Percentiles rank a stretch among this genome's conserved stretches.
Evolutionary conservation across 2,113 vertebrate genomes (phyloP).

Genomic region (Bothrops jararaca): DNA sequence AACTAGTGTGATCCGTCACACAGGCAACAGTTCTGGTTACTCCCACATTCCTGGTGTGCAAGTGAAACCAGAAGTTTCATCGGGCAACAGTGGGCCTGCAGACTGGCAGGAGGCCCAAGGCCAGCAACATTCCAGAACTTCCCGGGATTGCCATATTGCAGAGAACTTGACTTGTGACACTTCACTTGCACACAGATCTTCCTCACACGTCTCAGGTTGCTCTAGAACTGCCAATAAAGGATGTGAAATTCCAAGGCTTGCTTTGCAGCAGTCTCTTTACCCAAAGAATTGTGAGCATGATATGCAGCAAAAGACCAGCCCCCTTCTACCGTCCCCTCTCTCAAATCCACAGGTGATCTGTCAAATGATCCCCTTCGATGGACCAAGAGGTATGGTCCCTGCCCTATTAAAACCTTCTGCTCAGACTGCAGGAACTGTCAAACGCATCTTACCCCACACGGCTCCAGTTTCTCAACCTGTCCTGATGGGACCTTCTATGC

Average conservation of each 20-base stretch:
- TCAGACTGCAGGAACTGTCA: constrained; percentile 64
- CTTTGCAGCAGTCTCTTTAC: constrained; percentile 18
- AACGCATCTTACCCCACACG: constrained; percentile 78
- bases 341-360: constrained; percentile 80
- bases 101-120: constrained; percentile 7
- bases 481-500: constrained; percentile 79
- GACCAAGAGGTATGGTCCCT: constrained; percentile 77
- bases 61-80: constrained; percentile 16
- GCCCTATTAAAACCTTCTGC: constrained; percentile 81
- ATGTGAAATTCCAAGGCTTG: constrained; percentile 32
- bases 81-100: constrained; percentile 1
- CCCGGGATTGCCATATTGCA: constrained; percentile 9
- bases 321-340: constrained; percentile 68
- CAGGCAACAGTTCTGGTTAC: constrained; percentile 71
- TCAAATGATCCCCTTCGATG: constrained; percentile 86
- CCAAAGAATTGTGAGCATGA: constrained; percentile 66
- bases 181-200: constrained; percentile 41
- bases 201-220: constrained; percentile 31
- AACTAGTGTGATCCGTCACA: constrained; percentile 88
- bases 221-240: constrained; percentile 37
- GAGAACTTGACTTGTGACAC: constrained; percentile 28
- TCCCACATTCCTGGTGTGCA: constrained; percentile 64
- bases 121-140: constrained; percentile 27
- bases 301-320: constrained; percentile 61
- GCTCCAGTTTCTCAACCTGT: constrained; percentile 71